Base-by-base conservation (phyloP, 2,113 vertebrate genomes). In the Notiomystis cincta region DNA sequence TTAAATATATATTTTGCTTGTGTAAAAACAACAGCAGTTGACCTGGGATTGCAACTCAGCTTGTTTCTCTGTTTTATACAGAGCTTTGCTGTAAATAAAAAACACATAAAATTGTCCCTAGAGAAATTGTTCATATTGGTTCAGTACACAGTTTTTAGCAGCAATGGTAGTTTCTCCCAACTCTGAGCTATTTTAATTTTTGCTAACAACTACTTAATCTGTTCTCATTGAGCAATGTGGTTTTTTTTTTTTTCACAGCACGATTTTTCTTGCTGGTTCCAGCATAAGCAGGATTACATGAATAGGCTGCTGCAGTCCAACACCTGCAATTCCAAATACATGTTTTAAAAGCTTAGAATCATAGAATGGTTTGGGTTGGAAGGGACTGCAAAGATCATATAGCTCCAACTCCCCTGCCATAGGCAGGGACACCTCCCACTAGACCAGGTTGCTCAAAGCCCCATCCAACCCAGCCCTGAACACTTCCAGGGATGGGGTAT, bases 11-110 rank as follows among this genome's bases (percentile, higher is more conserved):
- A 60, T 94, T 96, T 77, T 78, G 31, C 31, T 57, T 83, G 40
- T 69, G 14, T 51, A 83, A 86, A 94, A 93, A 71, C 86, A 94
- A 88, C 85, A 92, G 50, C 64, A 88, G 51, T 37, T 93, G 93
- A 96, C 79, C 85, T 31, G 14, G 47, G 82, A 73, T 83, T 82
- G 60, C 50, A 92, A 86, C 21, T 87, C 57, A 42, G 73, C 27
- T 76, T 69, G 15, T 75, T 81, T 82, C 61, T 85, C 37, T 50
- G 35, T 58, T 94, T 90, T 85, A 75, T n/a, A 42, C 25, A 85
- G 87, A 80, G 50, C 15, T 89, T 81, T 87, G 16, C 48, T 92
- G 83, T 88, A 93, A 95, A 80, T 53, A 90, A 67, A 89, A 95
- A 82, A 3, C 16, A 53, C n/a, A 58, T 80, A 65, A 87, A 90